Evolutionary conservation across 2,797 vertebrate species (phyloP).

Genomic region (Hypotaenidia philippensis): DNA sequence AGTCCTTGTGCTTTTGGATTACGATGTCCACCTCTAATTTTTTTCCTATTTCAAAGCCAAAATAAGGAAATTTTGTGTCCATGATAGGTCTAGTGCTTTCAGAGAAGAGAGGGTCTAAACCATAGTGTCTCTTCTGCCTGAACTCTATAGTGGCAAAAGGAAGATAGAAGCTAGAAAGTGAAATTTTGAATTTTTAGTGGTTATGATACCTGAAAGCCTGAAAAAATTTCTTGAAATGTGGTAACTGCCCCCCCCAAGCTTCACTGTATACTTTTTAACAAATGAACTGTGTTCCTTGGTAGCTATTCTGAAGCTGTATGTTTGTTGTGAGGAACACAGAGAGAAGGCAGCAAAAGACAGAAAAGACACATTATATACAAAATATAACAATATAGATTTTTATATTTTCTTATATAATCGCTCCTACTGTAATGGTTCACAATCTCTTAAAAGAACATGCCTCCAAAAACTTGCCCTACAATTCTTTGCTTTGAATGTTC

Average conservation of each 20-base stretch:
- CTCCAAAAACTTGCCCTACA: neutral
- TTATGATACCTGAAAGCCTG: neutral
- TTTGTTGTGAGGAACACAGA: neutral
- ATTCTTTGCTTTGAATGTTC: neutral
- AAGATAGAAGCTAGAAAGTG: neutral
- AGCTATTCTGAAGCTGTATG: neutral
- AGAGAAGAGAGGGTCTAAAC: neutral
- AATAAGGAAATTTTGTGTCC: neutral
- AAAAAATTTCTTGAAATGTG: neutral
- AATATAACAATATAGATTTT: neutral
- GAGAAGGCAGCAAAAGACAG: neutral
- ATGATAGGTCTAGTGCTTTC: neutral
- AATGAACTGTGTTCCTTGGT: neutral
- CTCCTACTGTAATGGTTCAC: neutral
- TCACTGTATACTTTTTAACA: neutral
- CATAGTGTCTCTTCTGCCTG: neutral
- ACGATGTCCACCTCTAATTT: neutral
- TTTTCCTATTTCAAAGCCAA: neutral
- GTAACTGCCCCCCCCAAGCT: neutral
- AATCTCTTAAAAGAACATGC: neutral
- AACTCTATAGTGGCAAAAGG: neutral
- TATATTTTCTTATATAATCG: neutral
- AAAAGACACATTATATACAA: neutral
- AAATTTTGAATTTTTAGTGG: neutral
- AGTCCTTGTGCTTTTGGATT: neutral